Conservation (phyloP, 2,888 invertebrate species). For the Aphidius colemani region DNA sequence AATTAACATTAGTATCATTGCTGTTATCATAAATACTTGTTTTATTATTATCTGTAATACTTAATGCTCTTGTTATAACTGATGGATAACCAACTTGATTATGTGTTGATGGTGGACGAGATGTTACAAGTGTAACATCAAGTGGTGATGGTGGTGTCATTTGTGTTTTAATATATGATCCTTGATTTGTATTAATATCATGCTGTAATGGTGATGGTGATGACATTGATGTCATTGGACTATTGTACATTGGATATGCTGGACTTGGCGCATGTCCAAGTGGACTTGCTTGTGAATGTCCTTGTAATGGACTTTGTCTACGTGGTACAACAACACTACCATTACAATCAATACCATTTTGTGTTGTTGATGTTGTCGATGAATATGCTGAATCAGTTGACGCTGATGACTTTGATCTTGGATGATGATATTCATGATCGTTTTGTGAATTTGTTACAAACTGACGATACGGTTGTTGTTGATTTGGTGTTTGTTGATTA, state of each 20-base stretch:
- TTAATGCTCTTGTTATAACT: conserved; percentile 78
- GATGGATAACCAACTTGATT: conserved; percentile 79
- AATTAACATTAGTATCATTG: conserved; percentile 44
- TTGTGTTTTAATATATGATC: conserved; percentile 47
- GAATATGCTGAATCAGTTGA: conserved; percentile 69
- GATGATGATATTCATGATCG: conserved; percentile 67
- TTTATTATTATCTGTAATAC: conserved; percentile 65
- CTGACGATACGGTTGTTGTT: conserved; percentile 64
- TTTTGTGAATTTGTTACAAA: conserved; percentile 68
- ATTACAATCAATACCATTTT: conserved; percentile 71
- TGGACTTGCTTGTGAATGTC: conserved; percentile 75
- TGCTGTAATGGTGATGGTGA: conserved; percentile 69
- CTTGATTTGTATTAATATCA: conserved; percentile 52
- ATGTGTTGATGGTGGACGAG: conserved; percentile 67
- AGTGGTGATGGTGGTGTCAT: conserved; percentile 71
- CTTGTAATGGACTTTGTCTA: conserved; percentile 71
- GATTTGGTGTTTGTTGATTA: conserved; percentile 34
- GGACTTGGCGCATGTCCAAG: conserved; percentile 77
- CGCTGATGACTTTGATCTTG: conserved; percentile 67
- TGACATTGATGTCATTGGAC: conserved; percentile 78
- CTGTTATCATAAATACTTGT: conserved; percentile 44
- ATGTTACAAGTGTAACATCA: conserved; percentile 63
- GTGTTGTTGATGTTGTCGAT: conserved; percentile 63
- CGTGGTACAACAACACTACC: conserved; percentile 66
- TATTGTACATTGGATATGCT: conserved; percentile 83